Evolutionary conservation across 2,113 vertebrate genomes (phyloP), one percentile per base, ranked within the genome.

Genomic region (Neodon shergylaensis): DNA sequence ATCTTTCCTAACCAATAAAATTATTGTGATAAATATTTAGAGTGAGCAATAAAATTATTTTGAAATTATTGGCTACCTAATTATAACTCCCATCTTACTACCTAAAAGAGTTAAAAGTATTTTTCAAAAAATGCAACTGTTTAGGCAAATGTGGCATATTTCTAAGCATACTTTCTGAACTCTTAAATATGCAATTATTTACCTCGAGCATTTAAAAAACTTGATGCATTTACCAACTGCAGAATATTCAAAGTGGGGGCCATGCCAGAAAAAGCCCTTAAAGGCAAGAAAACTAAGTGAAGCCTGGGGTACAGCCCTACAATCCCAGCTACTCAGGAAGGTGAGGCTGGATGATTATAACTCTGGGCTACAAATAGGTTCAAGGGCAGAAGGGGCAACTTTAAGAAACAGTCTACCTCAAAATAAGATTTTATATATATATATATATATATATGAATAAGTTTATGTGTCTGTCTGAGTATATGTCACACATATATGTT

Each of bases 101-200:
- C 24, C 91, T 83, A 87, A 39, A 93, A 92, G 74, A 96, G 24
- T 95, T 96, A 81, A 86, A 85, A 91, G 58, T 22, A 58, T 58
- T 58, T 58, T 58, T 58, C 14, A 58, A 58, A 21, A 39, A 93
- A 49, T 84, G 26, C 87, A 94, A 91, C 19, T 86, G 31, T 89
- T 92, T 28, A 88, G 39, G 33, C 52, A 95, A 92, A 74, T 88
- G 76, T n/a, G 10, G 96, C 36, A 11, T 39, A 77, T 77, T 90
- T 94, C 76, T 88, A 94, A 95, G 36, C 16, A 28, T 85, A 96
- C 65, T 85, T 95, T 39, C 49, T 88, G 19, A 95, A 90, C 61
- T 93, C 47, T 93, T 90, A 88, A 84, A 92, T 65, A 88, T 2
- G 73, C 47, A 90, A 83, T 49, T 66, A 84, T 77, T 92, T 24